phyloP scores from a whole-genome alignment of 1,140 invertebrate species.

The Drosophila simulans region DNA sequence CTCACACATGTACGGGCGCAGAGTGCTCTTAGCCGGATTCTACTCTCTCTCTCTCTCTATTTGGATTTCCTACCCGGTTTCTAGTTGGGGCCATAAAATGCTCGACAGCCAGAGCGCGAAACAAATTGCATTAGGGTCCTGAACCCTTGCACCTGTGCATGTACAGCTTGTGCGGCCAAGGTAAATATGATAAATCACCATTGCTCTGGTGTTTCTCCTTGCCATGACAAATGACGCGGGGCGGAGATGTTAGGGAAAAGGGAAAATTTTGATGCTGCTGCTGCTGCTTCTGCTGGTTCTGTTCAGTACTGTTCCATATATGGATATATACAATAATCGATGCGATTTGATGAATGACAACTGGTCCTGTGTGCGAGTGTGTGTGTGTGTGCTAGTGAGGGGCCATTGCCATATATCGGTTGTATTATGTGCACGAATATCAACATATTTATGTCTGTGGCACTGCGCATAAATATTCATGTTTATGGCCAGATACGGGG shows the following conservation, averaged over 20 bases:
- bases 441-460: constrained; percentile 68
- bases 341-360: constrained; percentile 80
- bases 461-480: constrained; percentile 77
- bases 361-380: constrained; percentile 7
- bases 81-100: constrained; percentile 70
- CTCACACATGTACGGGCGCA: constrained; percentile 22
- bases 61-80: constrained; percentile 12
- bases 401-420: constrained; percentile 34
- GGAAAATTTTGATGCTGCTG: background rate
- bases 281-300: too few relatives aligned
- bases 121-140: constrained; percentile 77
- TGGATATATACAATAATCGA: constrained; percentile 64
- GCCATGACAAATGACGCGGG: constrained; percentile 73
- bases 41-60: constrained; percentile 17
- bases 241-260: background rate
- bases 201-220: constrained; percentile 37
- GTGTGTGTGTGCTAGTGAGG: background rate
- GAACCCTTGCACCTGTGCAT: constrained; percentile 75
- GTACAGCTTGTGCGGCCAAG: constrained; percentile 38
- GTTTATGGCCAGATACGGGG: constrained; percentile 75
- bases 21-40: constrained; percentile 33
- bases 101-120: constrained; percentile 67
- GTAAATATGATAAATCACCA: constrained; percentile 81
- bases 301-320: constrained; percentile 28
- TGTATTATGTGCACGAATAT: constrained; percentile 61